Conservation (phyloP, 2,888 invertebrate species). For the Phrixothrix hirtus region DNA sequence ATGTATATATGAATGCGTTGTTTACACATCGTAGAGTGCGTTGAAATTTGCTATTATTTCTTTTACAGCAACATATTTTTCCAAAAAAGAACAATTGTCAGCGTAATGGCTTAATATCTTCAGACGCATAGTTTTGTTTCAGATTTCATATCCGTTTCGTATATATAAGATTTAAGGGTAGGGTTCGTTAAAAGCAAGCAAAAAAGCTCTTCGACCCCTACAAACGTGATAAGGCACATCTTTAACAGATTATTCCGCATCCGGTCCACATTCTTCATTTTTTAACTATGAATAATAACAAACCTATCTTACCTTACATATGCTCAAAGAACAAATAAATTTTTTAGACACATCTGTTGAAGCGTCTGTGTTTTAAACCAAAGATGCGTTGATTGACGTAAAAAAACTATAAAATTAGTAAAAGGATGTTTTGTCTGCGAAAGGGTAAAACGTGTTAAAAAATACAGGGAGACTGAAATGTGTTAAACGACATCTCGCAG, state of each 20-base stretch:
- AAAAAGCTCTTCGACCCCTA: slow-evolving; percentile 27
- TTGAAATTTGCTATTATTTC: slow-evolving; percentile 34
- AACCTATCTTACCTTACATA: slow-evolving; percentile 19
- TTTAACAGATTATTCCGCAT: slow-evolving; percentile 36
- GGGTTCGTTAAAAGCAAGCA: slow-evolving; percentile 8
- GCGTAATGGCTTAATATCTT: no score
- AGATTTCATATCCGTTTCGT: slow-evolving; percentile 28
- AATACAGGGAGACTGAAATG: slow-evolving; percentile 39
- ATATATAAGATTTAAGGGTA: slow-evolving; percentile 11
- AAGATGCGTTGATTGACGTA: slow-evolving; percentile 23
- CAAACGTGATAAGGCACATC: slow-evolving; percentile 33
- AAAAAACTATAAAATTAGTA: slow-evolving; percentile 35
- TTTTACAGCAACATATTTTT: slow-evolving; percentile 20
- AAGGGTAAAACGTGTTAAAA: slow-evolving; percentile 47
- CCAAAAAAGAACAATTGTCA: no score
- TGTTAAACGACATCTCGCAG: slow-evolving; percentile 44
- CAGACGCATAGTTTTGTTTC: no score
- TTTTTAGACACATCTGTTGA: slow-evolving; percentile 22
- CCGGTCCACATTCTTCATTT: slow-evolving; percentile 33
- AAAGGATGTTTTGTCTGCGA: slow-evolving; percentile 50
- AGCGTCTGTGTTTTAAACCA: slow-evolving; percentile 18
- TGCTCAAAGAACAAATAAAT: slow-evolving; percentile 24
- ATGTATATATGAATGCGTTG: slow-evolving; percentile 35
- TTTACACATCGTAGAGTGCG: slow-evolving; percentile 34
- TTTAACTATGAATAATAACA: slow-evolving; percentile 33